Conservation (phyloP, 2,113 vertebrate genomes). For the Gracilinanus agilis region DNA sequence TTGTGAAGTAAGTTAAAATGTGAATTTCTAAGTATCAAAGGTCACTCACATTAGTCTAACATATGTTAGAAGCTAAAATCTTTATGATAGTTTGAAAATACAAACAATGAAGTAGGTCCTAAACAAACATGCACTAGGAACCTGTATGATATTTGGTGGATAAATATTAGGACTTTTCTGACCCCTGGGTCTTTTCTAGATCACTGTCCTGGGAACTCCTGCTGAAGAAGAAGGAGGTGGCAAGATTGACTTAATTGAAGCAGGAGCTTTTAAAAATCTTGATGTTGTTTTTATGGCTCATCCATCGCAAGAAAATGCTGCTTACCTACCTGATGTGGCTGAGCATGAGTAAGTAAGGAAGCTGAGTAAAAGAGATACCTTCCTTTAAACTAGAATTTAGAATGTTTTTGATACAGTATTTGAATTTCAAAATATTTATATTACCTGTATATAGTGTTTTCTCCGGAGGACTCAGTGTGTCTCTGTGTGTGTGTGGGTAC, state of each 20-base stretch:
- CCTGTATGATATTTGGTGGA: constrained; percentile 28
- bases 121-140: constrained; percentile 21
- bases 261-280: constrained; percentile 89
- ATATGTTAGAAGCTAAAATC: constrained; percentile 30
- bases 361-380: neutral
- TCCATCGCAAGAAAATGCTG: constrained; percentile 89
- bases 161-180: constrained; percentile 21
- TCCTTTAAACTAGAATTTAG: neutral
- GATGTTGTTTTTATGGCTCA: constrained; percentile 95
- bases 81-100: constrained; percentile 38
- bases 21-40: constrained; percentile 30
- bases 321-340: constrained; percentile 87
- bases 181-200: constrained; percentile 77
- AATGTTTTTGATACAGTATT: neutral
- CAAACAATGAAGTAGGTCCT: constrained; percentile 20
- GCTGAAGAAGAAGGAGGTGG: constrained; percentile 92
- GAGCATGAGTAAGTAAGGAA: constrained; percentile 86
- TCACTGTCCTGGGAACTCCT: constrained; percentile 92
- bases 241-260: constrained; percentile 91
- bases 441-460: neutral
- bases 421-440: neutral
- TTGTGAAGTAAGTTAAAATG: constrained; percentile 6
- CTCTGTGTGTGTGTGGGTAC: too few species aligned
- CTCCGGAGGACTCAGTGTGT: neutral
- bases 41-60: neutral